Evolutionary conservation across 2,797 vertebrate genomes (phyloP), one percentile per base, ranked within the genome.

Genomic region (Sebastes diploproa): DNA sequence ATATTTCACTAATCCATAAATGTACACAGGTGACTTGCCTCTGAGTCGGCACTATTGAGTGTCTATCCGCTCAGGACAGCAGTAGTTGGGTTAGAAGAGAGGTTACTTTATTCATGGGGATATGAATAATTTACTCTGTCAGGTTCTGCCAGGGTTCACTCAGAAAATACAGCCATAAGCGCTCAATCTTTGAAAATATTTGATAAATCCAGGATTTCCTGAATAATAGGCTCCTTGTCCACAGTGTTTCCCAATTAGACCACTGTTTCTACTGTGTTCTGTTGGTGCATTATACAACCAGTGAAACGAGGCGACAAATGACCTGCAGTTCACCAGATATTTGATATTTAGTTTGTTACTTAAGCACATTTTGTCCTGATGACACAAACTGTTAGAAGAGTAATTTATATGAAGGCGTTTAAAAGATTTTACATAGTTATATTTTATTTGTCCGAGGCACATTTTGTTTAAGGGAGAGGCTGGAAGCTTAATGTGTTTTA

Each of bases 151-250:
- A 86, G 63, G 50, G 67, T 77, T 86, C 78, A 88, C 75, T 91
- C 75, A 80, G 67, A 83, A 91, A 88, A 87, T 34, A 71, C 74
- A 80, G 77, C 80, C 69, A 52, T 22, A 20, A 72, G 84, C 27
- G 60, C 78, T 87, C 74, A 92, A 80, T 87, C 90, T 88, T 83
- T 77, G 29, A 58, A 93, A 89, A 85, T 88, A 94, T 95, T 94
- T 75, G 81, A 86, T 88, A 92, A 94, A 92, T 93, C 92, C 83
- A 29, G 85, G 88, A 91, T 94, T 94, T 90, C n/a, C 61, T 75
- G 64, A 82, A 88, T 90, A 91, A 94, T 88, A 23, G 74, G 68
- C 71, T 77, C 72, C 77, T 94, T 93, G 90, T 94, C 68, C 55
- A n/a, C 56, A 46, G 59, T 34, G 42, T 80, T 82, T 75, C 67